Base-by-base conservation (phyloP, 1,140 invertebrate species). In the Bombus huntii region DNA sequence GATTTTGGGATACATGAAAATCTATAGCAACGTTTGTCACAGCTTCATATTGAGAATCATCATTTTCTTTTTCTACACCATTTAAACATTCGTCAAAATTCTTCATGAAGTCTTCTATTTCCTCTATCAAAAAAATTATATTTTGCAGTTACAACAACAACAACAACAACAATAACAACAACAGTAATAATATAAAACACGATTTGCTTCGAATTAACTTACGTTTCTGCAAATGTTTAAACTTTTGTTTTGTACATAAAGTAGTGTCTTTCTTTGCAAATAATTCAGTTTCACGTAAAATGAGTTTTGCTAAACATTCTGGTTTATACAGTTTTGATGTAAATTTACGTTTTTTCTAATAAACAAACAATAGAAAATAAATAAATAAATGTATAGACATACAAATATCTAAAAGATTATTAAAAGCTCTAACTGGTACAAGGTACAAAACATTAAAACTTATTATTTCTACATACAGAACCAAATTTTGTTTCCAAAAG, bases 61-160 rank as follows among this genome's bases (percentile, higher is more conserved):
- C 87, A 78, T 62, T 85, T 28, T 83, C 74, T 80, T 70, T 82
- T 39, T 81, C 65, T 5, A 68, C 74, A 66, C 83, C 83, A 47
- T 76, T 68, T 13, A 91, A 78, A 68, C 71, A 87, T 8, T 90
- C 37, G 25, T 93, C 88, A 53, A 90, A 91, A 12, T 81, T 87
- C 74, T 92, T 92, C 66, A 92, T 90, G 37, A 93, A 92, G 47
- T 90, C 92, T 57, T 91, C 89, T 18, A 91, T 31, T 74, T 93
- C 89, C 74, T 92, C 93, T 94, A 73, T 42, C 86, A 91, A 79
- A 75, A 34, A 39, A 42, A 47, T 34, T 70, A 8, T 74, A 57
- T 59, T 57, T 66, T 15, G 2, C 53, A 76, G 28, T 39, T 62
- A 59, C 18, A 15, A 47, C 13, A 44, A 44, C 44, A 47, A 47